A percentile compares a stretch with the other conserved stretches of the same genome.
These are phyloP conservation scores for Phorcus lineatus DNA, from an alignment of 2,888 invertebrate species.

Conservation along the genomic window DNA sequence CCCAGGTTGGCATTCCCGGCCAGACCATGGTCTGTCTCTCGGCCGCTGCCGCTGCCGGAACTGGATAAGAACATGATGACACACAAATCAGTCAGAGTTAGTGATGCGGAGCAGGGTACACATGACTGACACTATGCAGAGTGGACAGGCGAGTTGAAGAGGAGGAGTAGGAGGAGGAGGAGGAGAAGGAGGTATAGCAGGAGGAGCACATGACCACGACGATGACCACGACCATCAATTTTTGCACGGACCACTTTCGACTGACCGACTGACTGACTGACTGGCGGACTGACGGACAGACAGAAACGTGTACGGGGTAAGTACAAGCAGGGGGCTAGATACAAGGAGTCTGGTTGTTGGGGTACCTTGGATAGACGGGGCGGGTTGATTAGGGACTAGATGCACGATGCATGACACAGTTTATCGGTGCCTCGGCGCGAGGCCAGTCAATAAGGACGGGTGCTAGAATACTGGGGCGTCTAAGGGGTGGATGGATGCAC, in stretches of 20 bases:
- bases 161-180: neutral
- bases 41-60: conserved; percentile 57
- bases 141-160: conserved; percentile 3
- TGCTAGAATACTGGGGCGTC: no score
- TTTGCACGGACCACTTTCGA: neutral
- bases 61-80: conserved; percentile 49
- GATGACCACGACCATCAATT: neutral
- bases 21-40: conserved; percentile 49
- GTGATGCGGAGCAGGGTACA: neutral
- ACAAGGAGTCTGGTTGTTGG: neutral
- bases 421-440: neutral
- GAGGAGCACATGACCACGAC: neutral
- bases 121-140: neutral
- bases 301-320: neutral
- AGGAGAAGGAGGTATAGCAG: neutral
- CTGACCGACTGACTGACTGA: neutral
- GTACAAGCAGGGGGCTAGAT: conserved; percentile 2
- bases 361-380: neutral
- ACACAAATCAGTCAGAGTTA: neutral
- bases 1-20: conserved; percentile 33
- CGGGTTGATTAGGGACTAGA: neutral
- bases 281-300: neutral
- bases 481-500: no score
- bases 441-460: neutral
- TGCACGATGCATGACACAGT: neutral